These are phyloP conservation scores for Carapus acus DNA, from an alignment of 2,797 vertebrate species.

Conservation along the genomic window DNA sequence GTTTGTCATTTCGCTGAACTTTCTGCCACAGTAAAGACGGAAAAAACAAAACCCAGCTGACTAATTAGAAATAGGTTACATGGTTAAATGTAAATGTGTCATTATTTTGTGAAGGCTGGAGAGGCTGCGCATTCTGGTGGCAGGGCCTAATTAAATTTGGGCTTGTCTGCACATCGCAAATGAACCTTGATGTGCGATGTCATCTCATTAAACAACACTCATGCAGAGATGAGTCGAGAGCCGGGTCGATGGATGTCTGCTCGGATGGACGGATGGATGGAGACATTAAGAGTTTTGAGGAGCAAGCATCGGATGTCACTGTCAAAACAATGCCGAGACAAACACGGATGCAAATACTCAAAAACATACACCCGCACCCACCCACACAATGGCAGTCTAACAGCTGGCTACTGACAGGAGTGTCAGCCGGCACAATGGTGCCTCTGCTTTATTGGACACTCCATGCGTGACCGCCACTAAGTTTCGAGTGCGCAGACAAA, in stretches of 20 bases:
- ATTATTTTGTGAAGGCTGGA: conserved; percentile 66
- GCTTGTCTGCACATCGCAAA: conserved; percentile 66
- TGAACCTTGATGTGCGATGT: conserved; percentile 72
- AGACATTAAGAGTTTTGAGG: conserved; percentile 24
- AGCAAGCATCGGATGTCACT: conserved; percentile 29
- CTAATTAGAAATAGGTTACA: conserved; percentile 77
- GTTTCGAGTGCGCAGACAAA: conserved; percentile 50
- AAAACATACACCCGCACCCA: conserved; percentile 11
- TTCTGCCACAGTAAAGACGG: conserved; percentile 50
- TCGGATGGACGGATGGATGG: conserved; percentile 18
- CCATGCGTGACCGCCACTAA: conserved; percentile 54
- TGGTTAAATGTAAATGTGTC: conserved; percentile 77
- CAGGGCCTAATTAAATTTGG: conserved; percentile 71
- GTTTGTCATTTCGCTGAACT: conserved; percentile 76
- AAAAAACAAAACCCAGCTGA: conserved; percentile 66
- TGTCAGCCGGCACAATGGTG: conserved; percentile 38
- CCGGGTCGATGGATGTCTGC: conserved; percentile 2
- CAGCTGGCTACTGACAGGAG: conserved; percentile 61
- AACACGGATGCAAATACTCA: conserved; percentile 25
- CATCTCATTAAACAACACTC: conserved; percentile 71
- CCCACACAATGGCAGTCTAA: conserved; percentile 26
- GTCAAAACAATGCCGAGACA: conserved; percentile 52
- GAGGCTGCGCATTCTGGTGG: conserved; percentile 50
- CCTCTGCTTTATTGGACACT: conserved; percentile 46
- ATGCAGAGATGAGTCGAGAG: conserved; percentile 35